These are phyloP conservation scores for Phaonia tiefii DNA, from an alignment of 2,888 invertebrate species.

Conservation along the genomic window DNA sequence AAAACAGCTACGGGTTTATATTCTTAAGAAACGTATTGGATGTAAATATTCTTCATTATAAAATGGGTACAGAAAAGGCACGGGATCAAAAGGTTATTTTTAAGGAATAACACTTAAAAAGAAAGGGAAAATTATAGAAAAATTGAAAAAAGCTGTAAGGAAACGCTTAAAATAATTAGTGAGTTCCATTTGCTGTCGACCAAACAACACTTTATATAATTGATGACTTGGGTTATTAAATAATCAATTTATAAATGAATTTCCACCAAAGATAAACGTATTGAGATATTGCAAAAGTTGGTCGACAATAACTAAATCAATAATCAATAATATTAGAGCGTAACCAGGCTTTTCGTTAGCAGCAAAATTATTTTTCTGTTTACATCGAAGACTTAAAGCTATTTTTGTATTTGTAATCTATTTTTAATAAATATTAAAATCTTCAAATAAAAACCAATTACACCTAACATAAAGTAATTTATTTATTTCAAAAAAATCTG, in stretches of 20 bases:
- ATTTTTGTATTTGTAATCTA: too few relatives aligned
- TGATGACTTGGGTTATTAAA: not conserved
- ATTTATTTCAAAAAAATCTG: too few relatives aligned
- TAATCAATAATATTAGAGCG: too few relatives aligned
- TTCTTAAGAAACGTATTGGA: not conserved
- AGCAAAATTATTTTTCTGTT: too few relatives aligned
- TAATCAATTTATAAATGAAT: not conserved
- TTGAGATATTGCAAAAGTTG: too few relatives aligned
- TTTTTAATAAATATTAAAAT: too few relatives aligned
- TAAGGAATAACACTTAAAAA: not conserved
- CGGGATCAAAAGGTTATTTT: slow-evolving; percentile 28
- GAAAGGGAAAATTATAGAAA: not conserved
- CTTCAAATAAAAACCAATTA: too few relatives aligned
- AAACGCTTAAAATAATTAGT: too few relatives aligned
- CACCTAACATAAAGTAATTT: too few relatives aligned
- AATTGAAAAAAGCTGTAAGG: not conserved
- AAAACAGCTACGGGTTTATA: not conserved
- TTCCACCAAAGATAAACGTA: not conserved
- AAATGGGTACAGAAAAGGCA: slow-evolving; percentile 48
- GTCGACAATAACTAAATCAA: too few relatives aligned
- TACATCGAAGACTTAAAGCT: too few relatives aligned
- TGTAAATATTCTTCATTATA: not conserved
- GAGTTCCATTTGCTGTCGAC: not conserved
- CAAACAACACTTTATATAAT: not conserved
- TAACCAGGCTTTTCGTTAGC: too few relatives aligned